Conservation (phyloP, 2,888 invertebrate species). For the Zhengitettix transpicula region DNA sequence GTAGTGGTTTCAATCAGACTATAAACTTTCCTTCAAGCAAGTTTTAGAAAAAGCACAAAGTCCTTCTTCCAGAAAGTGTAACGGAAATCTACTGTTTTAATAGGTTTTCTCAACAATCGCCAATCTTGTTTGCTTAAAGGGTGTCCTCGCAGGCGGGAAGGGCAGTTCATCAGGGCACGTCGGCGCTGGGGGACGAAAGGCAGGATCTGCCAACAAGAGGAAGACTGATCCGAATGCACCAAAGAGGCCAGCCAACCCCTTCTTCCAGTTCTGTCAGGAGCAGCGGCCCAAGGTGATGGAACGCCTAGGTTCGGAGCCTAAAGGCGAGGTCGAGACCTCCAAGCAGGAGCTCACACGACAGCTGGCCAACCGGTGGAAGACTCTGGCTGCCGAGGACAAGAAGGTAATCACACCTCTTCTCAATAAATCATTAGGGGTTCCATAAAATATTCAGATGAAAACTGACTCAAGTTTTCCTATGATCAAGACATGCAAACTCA, state of each 20-base stretch:
- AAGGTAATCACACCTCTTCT: no score
- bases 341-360: constrained; percentile 62
- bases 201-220: constrained; percentile 6
- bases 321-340: constrained; percentile 45
- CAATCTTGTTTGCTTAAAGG: no score
- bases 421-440: no score
- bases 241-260: constrained; percentile 63
- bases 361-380: constrained; percentile 56
- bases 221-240: constrained; percentile 53
- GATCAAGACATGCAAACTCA: no score
- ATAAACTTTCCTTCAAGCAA: no score
- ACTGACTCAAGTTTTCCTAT: no score
- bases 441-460: no score
- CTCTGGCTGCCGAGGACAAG: constrained; percentile 49
- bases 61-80: background rate
- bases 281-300: constrained; percentile 45
- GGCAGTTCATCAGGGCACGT: no score
- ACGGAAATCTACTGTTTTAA: background rate
- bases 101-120: no score
- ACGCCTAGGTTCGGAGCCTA: constrained; percentile 28
- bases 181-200: background rate
- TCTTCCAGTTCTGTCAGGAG: constrained; percentile 66
- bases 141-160: no score
- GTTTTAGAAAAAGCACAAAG: no score
- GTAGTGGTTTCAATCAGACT: no score